phyloP scores from a whole-genome alignment of 1,140 invertebrate species.

The Mizuhopecten yessoensis region DNA sequence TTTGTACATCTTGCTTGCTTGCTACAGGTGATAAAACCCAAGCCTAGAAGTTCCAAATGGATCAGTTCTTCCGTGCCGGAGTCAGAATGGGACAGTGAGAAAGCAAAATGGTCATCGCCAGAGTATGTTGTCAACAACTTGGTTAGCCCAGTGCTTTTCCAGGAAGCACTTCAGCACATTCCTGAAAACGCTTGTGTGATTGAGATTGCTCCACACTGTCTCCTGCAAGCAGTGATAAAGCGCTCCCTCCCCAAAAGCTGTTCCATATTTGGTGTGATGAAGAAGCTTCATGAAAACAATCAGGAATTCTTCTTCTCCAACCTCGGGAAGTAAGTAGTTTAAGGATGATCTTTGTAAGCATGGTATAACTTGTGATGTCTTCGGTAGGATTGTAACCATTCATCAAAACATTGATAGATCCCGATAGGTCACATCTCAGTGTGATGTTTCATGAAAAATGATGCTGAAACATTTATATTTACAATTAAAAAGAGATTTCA shows the following conservation, averaged over 20 bases:
- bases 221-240: conserved; percentile 94
- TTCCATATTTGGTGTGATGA: conserved; percentile 90
- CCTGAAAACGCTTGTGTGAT: conserved; percentile 94
- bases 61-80: conserved; percentile 96
- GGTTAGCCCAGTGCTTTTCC: conserved; percentile 91
- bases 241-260: conserved; percentile 87
- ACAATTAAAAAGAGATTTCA: too few species aligned
- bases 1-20: too few species aligned
- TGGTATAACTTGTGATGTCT: too few species aligned
- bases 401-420: too few species aligned
- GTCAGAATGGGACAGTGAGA: conserved; percentile 89
- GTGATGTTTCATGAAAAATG: too few species aligned
- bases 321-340: conserved; percentile 88
- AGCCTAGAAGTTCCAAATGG: conserved; percentile 92
- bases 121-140: conserved; percentile 98
- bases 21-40: conserved; percentile 90
- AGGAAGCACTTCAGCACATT: conserved; percentile 92
- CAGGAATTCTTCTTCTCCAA: conserved; percentile 87
- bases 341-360: too few species aligned
- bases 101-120: conserved; percentile 92
- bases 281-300: conserved; percentile 88
- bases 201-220: conserved; percentile 95
- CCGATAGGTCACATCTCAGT: too few species aligned
- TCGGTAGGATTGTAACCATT: too few species aligned
- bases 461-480: too few species aligned